Conservation (phyloP, 2,797 vertebrate genomes). For the Tragelaphus oryx region DNA sequence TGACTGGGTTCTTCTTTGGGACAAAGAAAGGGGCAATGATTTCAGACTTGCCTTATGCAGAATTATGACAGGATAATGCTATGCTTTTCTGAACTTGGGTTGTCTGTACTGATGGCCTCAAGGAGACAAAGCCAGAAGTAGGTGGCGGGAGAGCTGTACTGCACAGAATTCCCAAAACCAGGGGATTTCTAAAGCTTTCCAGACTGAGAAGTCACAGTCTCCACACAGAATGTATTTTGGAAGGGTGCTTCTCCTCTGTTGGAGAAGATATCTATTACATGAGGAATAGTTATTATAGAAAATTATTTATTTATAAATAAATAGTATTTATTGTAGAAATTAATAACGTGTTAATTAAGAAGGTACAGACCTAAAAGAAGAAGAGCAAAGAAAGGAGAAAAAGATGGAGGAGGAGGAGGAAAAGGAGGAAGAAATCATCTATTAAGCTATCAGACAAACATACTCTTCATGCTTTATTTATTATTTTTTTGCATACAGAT, state of each 20-base stretch:
- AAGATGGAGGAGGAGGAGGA: neutral
- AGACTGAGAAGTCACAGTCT: neutral
- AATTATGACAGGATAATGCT: neutral
- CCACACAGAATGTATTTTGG: neutral
- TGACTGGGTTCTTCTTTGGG: neutral
- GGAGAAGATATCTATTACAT: neutral
- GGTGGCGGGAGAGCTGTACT: neutral
- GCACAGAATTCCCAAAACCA: neutral
- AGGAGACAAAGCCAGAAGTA: neutral
- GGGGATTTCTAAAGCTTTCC: neutral
- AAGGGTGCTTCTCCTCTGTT: neutral
- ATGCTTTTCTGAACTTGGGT: neutral
- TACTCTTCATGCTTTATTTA: neutral
- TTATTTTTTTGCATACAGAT: neutral
- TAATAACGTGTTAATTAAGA: neutral
- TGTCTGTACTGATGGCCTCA: neutral
- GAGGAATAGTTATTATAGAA: neutral
- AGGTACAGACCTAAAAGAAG: neutral
- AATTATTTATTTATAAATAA: neutral
- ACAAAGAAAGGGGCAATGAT: neutral
- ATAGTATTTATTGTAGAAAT: neutral
- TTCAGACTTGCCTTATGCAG: neutral
- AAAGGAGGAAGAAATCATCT: neutral
- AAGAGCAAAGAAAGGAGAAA: neutral
- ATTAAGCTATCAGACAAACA: neutral